Base-by-base conservation (phyloP, 2,797 vertebrate genomes). In the Momotus momota region DNA sequence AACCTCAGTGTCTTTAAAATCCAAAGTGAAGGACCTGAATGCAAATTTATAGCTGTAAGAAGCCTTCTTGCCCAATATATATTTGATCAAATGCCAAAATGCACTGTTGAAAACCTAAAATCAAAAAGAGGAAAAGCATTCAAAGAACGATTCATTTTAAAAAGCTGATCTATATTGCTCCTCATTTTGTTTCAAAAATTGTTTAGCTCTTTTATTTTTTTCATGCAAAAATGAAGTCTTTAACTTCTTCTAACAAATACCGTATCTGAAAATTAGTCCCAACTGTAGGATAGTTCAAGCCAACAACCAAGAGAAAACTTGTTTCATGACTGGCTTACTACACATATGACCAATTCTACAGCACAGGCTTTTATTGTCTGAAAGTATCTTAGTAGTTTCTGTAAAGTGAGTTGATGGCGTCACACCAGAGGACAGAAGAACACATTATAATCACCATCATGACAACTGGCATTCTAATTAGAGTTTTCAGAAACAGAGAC, bases 31-130 rank as follows among this genome's bases (percentile, higher is more conserved):
- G 55, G 98, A 97, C 51, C 90, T 97, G 85, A 98, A 98, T 69
- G 98, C 98, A 98, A 98, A 97, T 79, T 92, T 96, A 52, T 96
- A 97, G 80, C 97, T 97, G 43, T 77, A 45, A 71, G 97, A 96
- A 88, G 97, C 89, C 81, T 97, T 98, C 75, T 97, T 96, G 62
- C 95, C 90, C 88, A 98, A 82, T 57, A 96, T 92, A 81, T 97
- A 83, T 90, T 95, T 95, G 57, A 99, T 96, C 97, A 99, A 98
- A 95, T 85, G 93, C 97, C 98, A 98, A 94, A 99, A 97, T 27
- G 98, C 98, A 79, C 92, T 82, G 90, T 98, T 98, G 94, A 99
- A 99, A 86, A 98, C 94, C 99, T 99, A 88, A 72, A 98, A 98
- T 65, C 10, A 91, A 88, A 82, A 93, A 94, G 22, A 89, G 8